phyloP scores from a whole-genome alignment of 2,113 vertebrate species.

The Syngnathus typhle region DNA sequence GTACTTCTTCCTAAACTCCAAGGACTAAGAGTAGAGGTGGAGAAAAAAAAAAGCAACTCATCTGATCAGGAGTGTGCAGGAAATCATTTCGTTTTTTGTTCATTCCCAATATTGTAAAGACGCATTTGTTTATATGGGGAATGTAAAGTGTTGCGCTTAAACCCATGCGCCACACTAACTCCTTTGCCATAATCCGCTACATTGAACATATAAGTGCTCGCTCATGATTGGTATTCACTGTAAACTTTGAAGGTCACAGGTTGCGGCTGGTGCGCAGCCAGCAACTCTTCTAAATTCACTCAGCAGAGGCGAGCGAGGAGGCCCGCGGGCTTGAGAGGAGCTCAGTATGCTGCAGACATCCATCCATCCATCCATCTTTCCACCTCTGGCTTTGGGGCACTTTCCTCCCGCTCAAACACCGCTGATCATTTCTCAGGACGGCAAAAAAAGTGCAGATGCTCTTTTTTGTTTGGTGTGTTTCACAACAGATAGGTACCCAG shows the following conservation, averaged over 20 bases:
- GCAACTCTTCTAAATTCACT: constrained; percentile 45
- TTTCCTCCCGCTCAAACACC: constrained; percentile 43
- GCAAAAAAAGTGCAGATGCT: constrained; percentile 57
- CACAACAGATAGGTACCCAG: constrained; percentile 62
- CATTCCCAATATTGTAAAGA: neutral
- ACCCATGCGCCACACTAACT: constrained; percentile 33
- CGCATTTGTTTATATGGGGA: constrained; percentile 26
- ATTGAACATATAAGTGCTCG: constrained; percentile 25
- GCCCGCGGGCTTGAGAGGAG: constrained; percentile 29
- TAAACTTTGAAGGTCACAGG: constrained; percentile 58
- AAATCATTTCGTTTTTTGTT: neutral
- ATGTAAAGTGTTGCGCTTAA: constrained; percentile 48
- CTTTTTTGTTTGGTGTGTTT: constrained; percentile 24
- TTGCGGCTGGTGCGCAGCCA: constrained; percentile 17
- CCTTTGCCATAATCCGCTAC: constrained; percentile 37
- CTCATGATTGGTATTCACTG: constrained; percentile 28
- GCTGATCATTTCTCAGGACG: constrained; percentile 57
- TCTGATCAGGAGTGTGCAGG: neutral
- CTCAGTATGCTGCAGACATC: constrained; percentile 58
- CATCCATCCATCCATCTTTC: constrained; percentile 40
- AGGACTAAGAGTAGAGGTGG: too few relatives aligned
- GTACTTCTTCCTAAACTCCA: too few relatives aligned
- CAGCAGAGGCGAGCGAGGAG: constrained; percentile 15
- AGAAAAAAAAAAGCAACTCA: neutral
- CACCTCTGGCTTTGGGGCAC: constrained; percentile 30